Evolutionary conservation across 1,140 invertebrate species (phyloP).

Genomic region (Gonatopus flavifemur): DNA sequence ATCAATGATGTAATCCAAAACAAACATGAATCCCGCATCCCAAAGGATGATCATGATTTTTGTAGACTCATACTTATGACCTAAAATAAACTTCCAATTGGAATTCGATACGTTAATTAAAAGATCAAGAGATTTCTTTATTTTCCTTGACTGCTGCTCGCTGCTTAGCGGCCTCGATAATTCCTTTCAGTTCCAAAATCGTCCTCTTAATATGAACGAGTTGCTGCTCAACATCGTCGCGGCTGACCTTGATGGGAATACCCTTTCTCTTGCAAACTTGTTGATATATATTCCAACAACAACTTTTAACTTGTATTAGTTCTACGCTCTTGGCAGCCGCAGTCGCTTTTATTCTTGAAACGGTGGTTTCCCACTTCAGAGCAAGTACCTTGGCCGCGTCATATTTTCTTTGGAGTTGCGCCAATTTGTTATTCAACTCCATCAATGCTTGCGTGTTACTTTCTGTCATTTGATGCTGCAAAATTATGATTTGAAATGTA

Average conservation of each 20-base stretch:
- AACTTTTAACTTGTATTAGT: slow-evolving; percentile 38
- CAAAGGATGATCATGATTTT: no score
- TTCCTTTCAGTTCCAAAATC: slow-evolving; percentile 42
- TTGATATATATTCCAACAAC: slow-evolving; percentile 53
- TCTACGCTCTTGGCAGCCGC: slow-evolving; percentile 39
- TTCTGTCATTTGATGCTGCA: slow-evolving; percentile 45
- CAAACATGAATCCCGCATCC: no score
- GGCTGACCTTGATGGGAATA: slow-evolving; percentile 26
- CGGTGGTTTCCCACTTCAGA: slow-evolving; percentile 45
- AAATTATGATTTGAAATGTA: no score
- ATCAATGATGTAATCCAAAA: no score
- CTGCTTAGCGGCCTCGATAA: slow-evolving; percentile 34
- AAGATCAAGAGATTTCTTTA: no score
- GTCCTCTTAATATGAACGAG: slow-evolving; percentile 48
- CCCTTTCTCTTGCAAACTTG: slow-evolving; percentile 48
- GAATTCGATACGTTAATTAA: no score
- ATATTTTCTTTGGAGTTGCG: slow-evolving; percentile 39
- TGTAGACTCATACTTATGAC: no score
- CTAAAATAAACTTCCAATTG: no score
- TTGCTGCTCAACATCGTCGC: slow-evolving; percentile 47
- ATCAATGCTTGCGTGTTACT: slow-evolving; percentile 41
- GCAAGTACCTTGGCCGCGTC: slow-evolving; percentile 34
- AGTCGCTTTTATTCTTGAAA: slow-evolving; percentile 41
- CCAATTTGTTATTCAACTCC: slow-evolving; percentile 46
- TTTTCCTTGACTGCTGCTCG: slow-evolving; percentile 11